These are phyloP conservation scores for Urosaurus nigricauda DNA, from an alignment of 2,797 vertebrate species.

Conservation along the genomic window DNA sequence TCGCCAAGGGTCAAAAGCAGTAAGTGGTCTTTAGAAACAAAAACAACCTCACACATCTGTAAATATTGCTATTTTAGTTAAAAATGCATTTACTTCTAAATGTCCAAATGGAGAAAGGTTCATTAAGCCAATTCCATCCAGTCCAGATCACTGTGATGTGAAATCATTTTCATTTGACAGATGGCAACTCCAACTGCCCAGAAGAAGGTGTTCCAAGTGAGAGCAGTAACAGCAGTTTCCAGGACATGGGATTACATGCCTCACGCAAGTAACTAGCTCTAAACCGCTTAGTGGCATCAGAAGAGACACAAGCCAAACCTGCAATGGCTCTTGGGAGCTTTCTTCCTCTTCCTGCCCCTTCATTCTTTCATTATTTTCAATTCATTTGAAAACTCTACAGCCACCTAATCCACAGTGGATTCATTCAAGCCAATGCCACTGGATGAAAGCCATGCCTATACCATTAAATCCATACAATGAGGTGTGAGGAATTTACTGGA, in stretches of 20 bases:
- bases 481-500: not conserved
- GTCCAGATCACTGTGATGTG: not conserved
- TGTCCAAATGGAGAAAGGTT: not conserved
- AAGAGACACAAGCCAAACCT: not conserved
- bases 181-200: constrained; percentile 8
- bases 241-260: constrained; percentile 6
- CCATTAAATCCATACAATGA: not conserved
- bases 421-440: not conserved
- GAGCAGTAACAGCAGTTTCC: not conserved
- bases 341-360: not conserved
- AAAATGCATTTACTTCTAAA: not conserved
- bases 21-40: too few species aligned
- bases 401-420: not conserved
- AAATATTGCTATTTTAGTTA: not conserved
- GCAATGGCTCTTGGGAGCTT: not conserved
- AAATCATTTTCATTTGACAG: constrained; percentile 16
- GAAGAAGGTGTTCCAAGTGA: not conserved
- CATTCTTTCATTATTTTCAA: not conserved
- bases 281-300: not conserved
- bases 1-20: not conserved
- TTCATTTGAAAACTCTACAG: not conserved
- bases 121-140: not conserved
- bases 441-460: too few species aligned
- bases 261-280: constrained; percentile 33
- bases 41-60: not conserved